Percentiles rank a stretch among this genome's conserved stretches.
These are phyloP conservation scores for Stenchaetothrips biformis DNA, from an alignment of 2,888 invertebrate genomes.

Conservation along the genomic window DNA sequence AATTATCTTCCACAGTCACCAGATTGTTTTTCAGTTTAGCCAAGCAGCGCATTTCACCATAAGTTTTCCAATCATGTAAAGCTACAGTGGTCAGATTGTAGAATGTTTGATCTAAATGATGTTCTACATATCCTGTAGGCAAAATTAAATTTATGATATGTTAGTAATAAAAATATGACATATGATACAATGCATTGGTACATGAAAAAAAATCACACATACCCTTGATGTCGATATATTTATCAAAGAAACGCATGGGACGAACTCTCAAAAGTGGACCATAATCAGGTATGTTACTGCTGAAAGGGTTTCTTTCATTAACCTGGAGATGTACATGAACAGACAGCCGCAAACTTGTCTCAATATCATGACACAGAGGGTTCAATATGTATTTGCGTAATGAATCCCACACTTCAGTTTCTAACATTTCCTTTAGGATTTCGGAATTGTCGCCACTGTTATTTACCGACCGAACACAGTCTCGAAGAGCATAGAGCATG, in stretches of 20 bases:
- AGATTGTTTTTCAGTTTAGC: constrained; percentile 79
- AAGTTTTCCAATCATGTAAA: constrained; percentile 95
- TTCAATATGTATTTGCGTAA: constrained; percentile 58
- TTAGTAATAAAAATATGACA: background rate
- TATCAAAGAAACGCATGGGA: constrained; percentile 53
- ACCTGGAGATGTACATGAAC: constrained; percentile 84
- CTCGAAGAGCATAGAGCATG: constrained; percentile 49
- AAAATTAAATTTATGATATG: constrained; percentile 12
- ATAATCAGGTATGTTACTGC: constrained; percentile 62
- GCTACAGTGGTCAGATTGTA: constrained; percentile 97
- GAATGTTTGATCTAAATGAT: constrained; percentile 89
- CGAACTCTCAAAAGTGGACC: constrained; percentile 57
- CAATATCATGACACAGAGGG: constrained; percentile 78
- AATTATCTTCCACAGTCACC: constrained; percentile 79
- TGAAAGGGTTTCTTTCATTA: constrained; percentile 52
- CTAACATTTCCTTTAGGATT: constrained; percentile 14
- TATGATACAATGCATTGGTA: background rate
- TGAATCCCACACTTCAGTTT: constrained; percentile 41
- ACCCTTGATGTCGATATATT: constrained; percentile 61
- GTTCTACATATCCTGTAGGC: constrained; percentile 60
- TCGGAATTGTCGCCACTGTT: background rate
- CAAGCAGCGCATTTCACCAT: constrained; percentile 92
- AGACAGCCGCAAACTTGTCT: constrained; percentile 86
- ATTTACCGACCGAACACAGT: constrained; percentile 36
- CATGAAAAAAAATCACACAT: constrained; percentile 32